Base-by-base conservation (phyloP, 2,888 invertebrate genomes). In the Agrochola lota region DNA sequence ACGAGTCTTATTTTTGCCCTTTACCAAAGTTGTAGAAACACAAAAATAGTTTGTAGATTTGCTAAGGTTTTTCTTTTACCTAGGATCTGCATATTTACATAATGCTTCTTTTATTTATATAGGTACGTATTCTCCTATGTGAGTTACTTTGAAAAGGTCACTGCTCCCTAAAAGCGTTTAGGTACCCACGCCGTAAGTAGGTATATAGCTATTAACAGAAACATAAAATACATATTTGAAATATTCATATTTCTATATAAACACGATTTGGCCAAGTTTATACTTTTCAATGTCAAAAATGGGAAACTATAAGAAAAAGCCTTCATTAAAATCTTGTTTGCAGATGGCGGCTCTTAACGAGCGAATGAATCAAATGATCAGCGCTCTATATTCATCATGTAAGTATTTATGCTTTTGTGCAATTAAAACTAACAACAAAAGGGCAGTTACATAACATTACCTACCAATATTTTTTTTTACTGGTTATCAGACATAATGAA, bases 281-380 rank as follows among this genome's bases (percentile, higher is more conserved):
- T 23, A 49, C 30, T 40, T 40, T 63, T 49, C 30, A 67, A 5
- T 30, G 49, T 49, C 12, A 49, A 49, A 30, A 30, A 49, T 43
- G 0, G 6, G 20, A 26, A 66, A 20, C 17, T 17, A 20, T 23
- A 30, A 23, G 8, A 52, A 9, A 52, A 52, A 52, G 20, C 6
- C 23, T 23, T 23, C 3, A n/a, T 40, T 20, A 40, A n/a, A 2
- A 6, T n/a, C 40, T 40, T 40, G 7, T 7, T 69, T 59, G 17
- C 91, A 96, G 96, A 91, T 96, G 90, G 91, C 94, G 59, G 91
- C 94, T 5, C 91, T 96, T 2, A 93, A 95, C 72, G 96, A 96
- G 60, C 91, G 96, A 77, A 95, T 96, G 95, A 95, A 93, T 80
- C 95, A 96, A 87, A 95, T 96, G 96, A 93, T 96, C 73, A 94